These are phyloP conservation scores for Isaurus tuberculatus DNA, from an alignment of 92 coral and sea anemone genomes.

Conservation along the genomic window DNA sequence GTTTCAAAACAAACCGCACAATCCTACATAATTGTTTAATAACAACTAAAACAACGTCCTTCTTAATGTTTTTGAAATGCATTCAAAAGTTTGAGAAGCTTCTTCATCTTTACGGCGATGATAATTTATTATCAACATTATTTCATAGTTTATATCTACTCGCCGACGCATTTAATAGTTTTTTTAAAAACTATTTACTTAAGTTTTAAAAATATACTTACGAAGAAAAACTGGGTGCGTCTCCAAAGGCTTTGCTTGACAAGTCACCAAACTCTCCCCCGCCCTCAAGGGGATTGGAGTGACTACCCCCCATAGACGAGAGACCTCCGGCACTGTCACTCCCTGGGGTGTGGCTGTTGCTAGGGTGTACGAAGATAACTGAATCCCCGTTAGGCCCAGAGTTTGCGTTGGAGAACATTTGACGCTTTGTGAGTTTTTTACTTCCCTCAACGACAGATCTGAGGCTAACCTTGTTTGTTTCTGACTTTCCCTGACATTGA, in stretches of 20 bases:
- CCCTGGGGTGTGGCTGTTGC: conserved; percentile 63
- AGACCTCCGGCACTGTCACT: conserved; percentile 79
- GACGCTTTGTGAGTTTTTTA: conserved; percentile 65
- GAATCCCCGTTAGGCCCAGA: conserved; percentile 98
- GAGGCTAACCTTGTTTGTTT: conserved; percentile 53
- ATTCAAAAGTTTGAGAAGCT: no score
- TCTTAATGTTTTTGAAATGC: no score
- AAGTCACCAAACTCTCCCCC: conserved; percentile 79
- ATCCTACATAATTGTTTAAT: no score
- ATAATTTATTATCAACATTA: no score
- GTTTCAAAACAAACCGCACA: no score
- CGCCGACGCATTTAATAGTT: no score
- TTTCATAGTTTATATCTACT: no score
- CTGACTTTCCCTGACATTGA: background rate
- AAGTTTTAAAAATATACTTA: conserved; percentile 30
- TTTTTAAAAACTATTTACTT: no score
- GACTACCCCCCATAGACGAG: conserved; percentile 47
- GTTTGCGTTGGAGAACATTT: conserved; percentile 93
- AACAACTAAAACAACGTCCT: no score
- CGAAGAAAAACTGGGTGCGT: conserved; percentile 43
- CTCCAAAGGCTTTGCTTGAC: conserved; percentile 85
- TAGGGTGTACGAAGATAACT: conserved; percentile 98
- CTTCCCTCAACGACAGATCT: conserved; percentile 60
- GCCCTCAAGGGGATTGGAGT: conserved; percentile 80
- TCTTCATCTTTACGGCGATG: no score